These are phyloP conservation scores for Acronicta alni DNA, from an alignment of 2,888 invertebrate species.

Conservation along the genomic window DNA sequence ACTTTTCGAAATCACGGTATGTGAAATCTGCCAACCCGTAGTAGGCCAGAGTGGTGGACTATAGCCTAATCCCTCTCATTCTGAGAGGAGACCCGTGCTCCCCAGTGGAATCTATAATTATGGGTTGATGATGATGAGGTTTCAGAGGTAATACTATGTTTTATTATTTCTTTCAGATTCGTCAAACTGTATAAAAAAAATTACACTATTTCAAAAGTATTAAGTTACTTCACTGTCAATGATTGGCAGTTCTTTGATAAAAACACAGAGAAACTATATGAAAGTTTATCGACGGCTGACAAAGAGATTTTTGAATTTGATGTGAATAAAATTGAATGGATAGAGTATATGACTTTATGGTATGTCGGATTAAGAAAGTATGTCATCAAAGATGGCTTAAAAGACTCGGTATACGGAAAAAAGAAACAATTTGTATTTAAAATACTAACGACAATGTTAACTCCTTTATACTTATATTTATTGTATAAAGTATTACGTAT, in stretches of 20 bases:
- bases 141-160: too few species aligned
- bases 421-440: constrained; percentile 50
- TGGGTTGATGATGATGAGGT: too few species aligned
- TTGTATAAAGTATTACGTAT: constrained; percentile 27
- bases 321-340: constrained; percentile 46
- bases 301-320: constrained; percentile 62
- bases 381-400: constrained; percentile 58
- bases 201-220: constrained; percentile 48
- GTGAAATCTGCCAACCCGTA: too few species aligned
- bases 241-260: constrained; percentile 60
- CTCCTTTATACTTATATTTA: constrained; percentile 14
- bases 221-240: constrained; percentile 53
- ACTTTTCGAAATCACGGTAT: too few species aligned
- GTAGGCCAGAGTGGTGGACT: too few species aligned
- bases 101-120: too few species aligned
- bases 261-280: constrained; percentile 46
- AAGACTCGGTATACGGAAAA: constrained; percentile 24
- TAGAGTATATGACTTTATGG: constrained; percentile 49
- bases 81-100: too few species aligned
- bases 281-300: constrained; percentile 50
- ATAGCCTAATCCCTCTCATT: too few species aligned
- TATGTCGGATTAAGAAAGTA: constrained; percentile 58
- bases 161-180: constrained; percentile 52
- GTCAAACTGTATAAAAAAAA: constrained; percentile 54
- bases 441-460: constrained; percentile 12